Conservation (phyloP, 2,113 vertebrate genomes). For the Callorhinus ursinus region DNA sequence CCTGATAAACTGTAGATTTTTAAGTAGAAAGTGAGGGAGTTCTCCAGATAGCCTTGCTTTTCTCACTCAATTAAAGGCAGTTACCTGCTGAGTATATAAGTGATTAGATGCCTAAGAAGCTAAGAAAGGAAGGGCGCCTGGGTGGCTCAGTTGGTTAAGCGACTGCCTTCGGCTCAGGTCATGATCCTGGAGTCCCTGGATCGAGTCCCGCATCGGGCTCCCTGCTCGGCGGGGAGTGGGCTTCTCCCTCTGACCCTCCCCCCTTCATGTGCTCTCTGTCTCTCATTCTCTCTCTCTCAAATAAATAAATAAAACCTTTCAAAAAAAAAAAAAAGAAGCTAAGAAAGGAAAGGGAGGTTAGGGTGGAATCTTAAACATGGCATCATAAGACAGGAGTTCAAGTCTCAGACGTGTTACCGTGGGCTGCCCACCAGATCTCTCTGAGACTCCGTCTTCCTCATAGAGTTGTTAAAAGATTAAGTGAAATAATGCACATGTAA, state of each 20-base stretch:
- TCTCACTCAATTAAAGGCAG: not conserved
- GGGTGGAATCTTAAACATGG: not conserved
- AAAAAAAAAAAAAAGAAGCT: not conserved
- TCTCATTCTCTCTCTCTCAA: too few species aligned
- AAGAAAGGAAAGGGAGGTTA: not conserved
- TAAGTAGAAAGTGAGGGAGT: not conserved
- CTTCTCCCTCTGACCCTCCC: too few species aligned
- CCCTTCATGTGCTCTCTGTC: too few species aligned
- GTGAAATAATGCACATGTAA: constrained; percentile 2
- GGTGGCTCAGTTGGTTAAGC: too few species aligned
- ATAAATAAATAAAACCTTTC: too few species aligned
- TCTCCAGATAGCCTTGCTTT: not conserved
- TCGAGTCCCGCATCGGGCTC: too few species aligned
- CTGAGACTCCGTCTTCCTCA: not conserved
- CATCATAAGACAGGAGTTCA: not conserved
- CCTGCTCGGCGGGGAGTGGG: too few species aligned
- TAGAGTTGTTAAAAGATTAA: not conserved
- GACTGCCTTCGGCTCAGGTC: too few species aligned
- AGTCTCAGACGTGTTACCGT: not conserved
- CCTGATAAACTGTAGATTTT: not conserved
- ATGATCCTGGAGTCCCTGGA: too few species aligned
- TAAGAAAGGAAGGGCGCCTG: not conserved
- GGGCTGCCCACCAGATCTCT: not conserved
- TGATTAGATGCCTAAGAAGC: not conserved
- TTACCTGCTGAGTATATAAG: not conserved